Conservation (phyloP, 1,140 invertebrate genomes). For the Polypedilum vanderplanki region DNA sequence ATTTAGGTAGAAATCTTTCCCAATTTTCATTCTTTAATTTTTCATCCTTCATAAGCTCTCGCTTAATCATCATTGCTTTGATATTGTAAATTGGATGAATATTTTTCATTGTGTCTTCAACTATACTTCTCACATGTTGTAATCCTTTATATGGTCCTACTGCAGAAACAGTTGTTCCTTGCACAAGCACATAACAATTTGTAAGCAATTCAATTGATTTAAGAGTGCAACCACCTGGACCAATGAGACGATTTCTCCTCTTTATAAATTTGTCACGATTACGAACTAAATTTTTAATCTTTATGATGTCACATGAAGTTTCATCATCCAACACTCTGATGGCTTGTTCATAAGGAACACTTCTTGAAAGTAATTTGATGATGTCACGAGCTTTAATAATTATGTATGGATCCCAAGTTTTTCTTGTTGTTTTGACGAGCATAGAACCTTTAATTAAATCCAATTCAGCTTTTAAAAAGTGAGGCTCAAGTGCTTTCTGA, state of each 20-base stretch:
- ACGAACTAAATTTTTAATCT: constrained; percentile 83
- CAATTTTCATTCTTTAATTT: constrained; percentile 91
- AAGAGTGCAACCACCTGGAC: constrained; percentile 92
- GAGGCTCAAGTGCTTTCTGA: constrained; percentile 70
- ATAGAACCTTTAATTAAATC: constrained; percentile 94
- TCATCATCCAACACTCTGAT: constrained; percentile 80
- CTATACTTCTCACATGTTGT: constrained; percentile 84
- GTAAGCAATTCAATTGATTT: constrained; percentile 98
- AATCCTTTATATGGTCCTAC: constrained; percentile 93
- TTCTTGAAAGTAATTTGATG: constrained; percentile 89
- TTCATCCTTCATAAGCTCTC: constrained; percentile 87
- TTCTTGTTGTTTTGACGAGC: constrained; percentile 89
- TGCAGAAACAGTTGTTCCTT: constrained; percentile 96
- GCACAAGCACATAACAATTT: constrained; percentile 93
- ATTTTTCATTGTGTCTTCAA: constrained; percentile 97
- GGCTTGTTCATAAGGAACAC: constrained; percentile 96
- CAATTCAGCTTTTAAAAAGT: constrained; percentile 81
- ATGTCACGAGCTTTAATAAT: constrained; percentile 95
- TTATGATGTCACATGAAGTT: constrained; percentile 91
- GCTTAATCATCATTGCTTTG: constrained; percentile 96
- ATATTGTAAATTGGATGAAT: constrained; percentile 99
- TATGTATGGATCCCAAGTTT: constrained; percentile 98
- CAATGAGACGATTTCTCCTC: constrained; percentile 88
- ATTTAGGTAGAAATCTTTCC: constrained; percentile 95
- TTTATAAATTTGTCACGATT: constrained; percentile 97